Base-by-base conservation (phyloP, 2,113 vertebrate species). In the Panthera leo region DNA sequence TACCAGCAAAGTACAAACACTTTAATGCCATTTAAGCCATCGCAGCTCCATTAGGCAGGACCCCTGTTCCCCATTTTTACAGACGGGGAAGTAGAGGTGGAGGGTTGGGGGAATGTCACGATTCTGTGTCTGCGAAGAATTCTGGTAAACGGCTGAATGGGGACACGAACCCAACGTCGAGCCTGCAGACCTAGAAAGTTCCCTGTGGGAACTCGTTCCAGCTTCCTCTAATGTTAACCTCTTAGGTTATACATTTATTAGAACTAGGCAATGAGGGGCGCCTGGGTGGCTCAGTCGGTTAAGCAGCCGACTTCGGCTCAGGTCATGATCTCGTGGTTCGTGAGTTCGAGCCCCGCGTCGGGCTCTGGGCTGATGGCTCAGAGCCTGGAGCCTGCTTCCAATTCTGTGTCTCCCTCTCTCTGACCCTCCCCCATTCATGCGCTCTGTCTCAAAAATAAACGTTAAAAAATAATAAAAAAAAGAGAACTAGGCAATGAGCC, bases 201-300 rank as follows among this genome's bases (percentile, higher is more conserved):
- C 34, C 67, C 42, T 0, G 0, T 2, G 8, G 7, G 3, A 6
- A 14, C 83, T 9, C 12, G 4, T 11, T 18, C 71, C 31, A 5
- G 39, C 53, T 6, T 90, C 34, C 34, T n/a, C 79, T 34, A 14
- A 25, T 3, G 11, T n/a, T n/a, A 21, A 12, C 10, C 16, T 53
- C 58, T n/a, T 13, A 58, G 1, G 10, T 45, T 12, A 7, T 16
- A 19, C 19, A 7, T 63, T 2, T 34, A 31, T 39, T 53, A 25
- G 48, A 80, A 42, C 31, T 2, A 36, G 25, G 42, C 5, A 5
- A 29, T 51, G 2, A 12, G 51, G 39, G 39, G 39, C 39, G 39
- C 39, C 39, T 39, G 39, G 39, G 39, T 39, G 39, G 39, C 39
- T 39, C 39, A 39, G 39, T 39, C 39, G 39, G 39, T 39, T 39